These are phyloP conservation scores for Paracyclopina nana DNA, from an alignment of 1,140 invertebrate species.

Conservation along the genomic window DNA sequence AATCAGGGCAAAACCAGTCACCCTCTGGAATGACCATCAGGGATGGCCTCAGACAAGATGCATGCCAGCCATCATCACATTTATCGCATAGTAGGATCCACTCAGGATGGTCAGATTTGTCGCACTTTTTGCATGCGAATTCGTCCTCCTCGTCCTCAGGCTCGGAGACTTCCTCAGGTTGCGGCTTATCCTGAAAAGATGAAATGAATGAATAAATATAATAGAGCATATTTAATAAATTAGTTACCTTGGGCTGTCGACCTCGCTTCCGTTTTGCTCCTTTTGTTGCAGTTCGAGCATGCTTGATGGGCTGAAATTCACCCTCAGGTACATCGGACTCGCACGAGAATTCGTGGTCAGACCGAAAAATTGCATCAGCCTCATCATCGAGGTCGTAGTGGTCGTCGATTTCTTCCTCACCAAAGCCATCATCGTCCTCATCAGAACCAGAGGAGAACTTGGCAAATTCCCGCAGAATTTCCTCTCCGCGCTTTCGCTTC, in stretches of 20 bases:
- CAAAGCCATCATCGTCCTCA: slow-evolving; percentile 23
- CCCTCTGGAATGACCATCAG: slow-evolving; percentile 83
- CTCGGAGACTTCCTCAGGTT: neutral
- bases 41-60: slow-evolving; percentile 69
- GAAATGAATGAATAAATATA: too few relatives aligned
- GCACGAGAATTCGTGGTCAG: slow-evolving; percentile 76
- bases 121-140: slow-evolving; percentile 56
- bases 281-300: slow-evolving; percentile 43
- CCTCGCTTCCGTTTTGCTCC: slow-evolving; percentile 24
- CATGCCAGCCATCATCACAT: slow-evolving; percentile 87
- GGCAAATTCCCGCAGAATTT: slow-evolving; percentile 3
- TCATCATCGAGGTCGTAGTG: slow-evolving; percentile 24
- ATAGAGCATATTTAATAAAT: too few relatives aligned
- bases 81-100: slow-evolving; percentile 86
- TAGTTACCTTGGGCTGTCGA: neutral
- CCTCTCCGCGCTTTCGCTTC: slow-evolving; percentile 23
- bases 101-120: slow-evolving; percentile 67
- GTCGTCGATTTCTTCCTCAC: slow-evolving; percentile 32
- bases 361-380: slow-evolving; percentile 43
- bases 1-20: slow-evolving; percentile 90
- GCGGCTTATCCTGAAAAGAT: neutral
- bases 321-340: slow-evolving; percentile 40
- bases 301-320: slow-evolving; percentile 34
- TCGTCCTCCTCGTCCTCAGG: slow-evolving; percentile 24
- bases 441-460: slow-evolving; percentile 17